phyloP scores from a whole-genome alignment of 2,888 invertebrate species.

The Ochropacha duplaris region DNA sequence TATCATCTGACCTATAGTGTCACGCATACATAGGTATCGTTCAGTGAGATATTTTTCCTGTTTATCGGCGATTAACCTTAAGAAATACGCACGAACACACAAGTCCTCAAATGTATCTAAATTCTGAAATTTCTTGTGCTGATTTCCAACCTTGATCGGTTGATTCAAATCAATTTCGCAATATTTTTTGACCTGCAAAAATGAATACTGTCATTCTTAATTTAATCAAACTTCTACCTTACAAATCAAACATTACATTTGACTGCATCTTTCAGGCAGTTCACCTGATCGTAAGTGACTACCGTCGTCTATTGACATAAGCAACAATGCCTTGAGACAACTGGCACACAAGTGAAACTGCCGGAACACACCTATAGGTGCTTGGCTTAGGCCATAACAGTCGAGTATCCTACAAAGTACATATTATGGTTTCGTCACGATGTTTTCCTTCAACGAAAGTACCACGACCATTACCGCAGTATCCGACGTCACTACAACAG shows the following conservation, averaged over 20 bases:
- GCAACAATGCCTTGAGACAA: too few species aligned
- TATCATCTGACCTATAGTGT: conserved; percentile 15
- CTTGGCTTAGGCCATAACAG: too few species aligned
- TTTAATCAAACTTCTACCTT: neutral
- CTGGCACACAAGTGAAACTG: too few species aligned
- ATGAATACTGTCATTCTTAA: conserved; percentile 1
- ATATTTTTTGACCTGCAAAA: conserved; percentile 56
- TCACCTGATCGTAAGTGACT: too few species aligned
- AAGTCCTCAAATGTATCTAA: conserved; percentile 49
- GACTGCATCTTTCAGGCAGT: too few species aligned
- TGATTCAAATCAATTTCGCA: conserved; percentile 42
- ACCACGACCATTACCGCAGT: too few species aligned
- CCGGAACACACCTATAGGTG: too few species aligned
- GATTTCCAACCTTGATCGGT: conserved; percentile 37
- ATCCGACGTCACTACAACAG: too few species aligned
- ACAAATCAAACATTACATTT: neutral
- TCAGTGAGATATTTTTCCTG: conserved; percentile 50
- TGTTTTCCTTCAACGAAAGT: too few species aligned
- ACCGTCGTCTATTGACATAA: too few species aligned
- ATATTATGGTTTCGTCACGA: too few species aligned
- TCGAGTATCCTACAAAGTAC: too few species aligned
- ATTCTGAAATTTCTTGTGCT: conserved; percentile 37
- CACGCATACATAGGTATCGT: conserved; percentile 27
- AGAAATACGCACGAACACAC: conserved; percentile 67
- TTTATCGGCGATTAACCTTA: conserved; percentile 69